Percentiles rank a stretch among this genome's conserved stretches.
Conservation (phyloP, 1,140 invertebrate species). For the Cotesia vestalis region DNA sequence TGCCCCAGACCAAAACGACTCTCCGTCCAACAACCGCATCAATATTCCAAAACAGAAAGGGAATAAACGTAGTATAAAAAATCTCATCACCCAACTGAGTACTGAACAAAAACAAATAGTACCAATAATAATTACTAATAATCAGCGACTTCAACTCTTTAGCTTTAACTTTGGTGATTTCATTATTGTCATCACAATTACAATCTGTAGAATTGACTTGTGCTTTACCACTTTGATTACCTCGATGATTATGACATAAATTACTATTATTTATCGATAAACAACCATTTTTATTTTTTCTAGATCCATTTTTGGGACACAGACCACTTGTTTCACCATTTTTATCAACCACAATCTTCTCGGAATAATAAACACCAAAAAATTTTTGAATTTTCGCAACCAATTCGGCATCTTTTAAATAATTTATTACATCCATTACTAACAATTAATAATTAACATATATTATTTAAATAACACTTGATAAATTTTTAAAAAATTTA, state of each 20-base stretch:
- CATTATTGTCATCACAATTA: constrained; percentile 16
- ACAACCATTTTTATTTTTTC: constrained; percentile 52
- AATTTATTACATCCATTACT: constrained; percentile 64
- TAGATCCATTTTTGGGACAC: constrained; percentile 49
- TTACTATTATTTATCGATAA: too few species aligned
- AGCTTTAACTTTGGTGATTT: background rate
- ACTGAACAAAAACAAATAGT: constrained; percentile 85
- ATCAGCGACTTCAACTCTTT: constrained; percentile 55
- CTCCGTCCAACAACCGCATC: constrained; percentile 83
- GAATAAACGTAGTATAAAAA: constrained; percentile 88
- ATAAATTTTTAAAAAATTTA: background rate
- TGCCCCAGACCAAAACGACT: constrained; percentile 84
- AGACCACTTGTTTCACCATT: constrained; percentile 49
- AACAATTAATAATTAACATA: constrained; percentile 43
- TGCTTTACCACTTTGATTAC: background rate
- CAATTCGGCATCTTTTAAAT: constrained; percentile 74
- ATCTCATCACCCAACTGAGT: constrained; percentile 88
- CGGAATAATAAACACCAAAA: constrained; percentile 72
- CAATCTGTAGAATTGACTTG: constrained; percentile 26
- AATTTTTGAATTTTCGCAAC: constrained; percentile 77
- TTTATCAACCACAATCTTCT: constrained; percentile 47
- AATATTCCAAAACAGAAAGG: constrained; percentile 93
- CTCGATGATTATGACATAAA: constrained; percentile 46
- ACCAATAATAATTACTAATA: constrained; percentile 85
- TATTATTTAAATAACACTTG: constrained; percentile 7